Evolutionary conservation across 2,113 vertebrate species (phyloP).

Genomic region (Amblyornis subalaris): DNA sequence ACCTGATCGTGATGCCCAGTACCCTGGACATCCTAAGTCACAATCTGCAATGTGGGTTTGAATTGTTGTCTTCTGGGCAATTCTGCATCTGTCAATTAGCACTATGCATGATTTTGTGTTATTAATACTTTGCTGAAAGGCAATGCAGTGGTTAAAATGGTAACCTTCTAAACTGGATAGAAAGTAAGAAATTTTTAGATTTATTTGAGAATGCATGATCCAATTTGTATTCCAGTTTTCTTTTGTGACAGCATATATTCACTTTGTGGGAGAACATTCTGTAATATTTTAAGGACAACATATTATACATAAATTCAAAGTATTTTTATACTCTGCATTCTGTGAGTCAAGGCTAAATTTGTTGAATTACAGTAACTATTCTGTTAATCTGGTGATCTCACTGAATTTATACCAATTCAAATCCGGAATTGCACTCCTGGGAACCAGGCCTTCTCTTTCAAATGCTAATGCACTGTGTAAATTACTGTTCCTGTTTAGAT

Average conservation of each 20-base stretch:
- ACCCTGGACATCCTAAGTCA: background rate
- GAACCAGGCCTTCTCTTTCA: conserved; percentile 33
- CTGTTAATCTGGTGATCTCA: conserved; percentile 35
- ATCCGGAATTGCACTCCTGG: background rate
- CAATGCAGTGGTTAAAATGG: background rate
- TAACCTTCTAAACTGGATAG: background rate
- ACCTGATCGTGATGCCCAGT: background rate
- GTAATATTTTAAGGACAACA: background rate
- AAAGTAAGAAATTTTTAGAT: background rate
- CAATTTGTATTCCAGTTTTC: background rate
- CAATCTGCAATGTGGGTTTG: background rate
- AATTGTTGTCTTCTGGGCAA: background rate
- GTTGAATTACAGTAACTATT: conserved; percentile 11
- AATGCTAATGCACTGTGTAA: conserved; percentile 36
- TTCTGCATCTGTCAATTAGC: background rate
- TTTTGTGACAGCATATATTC: background rate
- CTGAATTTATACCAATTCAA: conserved; percentile 15
- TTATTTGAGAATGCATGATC: background rate
- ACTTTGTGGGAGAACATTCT: background rate
- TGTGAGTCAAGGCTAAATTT: background rate
- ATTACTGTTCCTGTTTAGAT: conserved; percentile 54
- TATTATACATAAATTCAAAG: background rate
- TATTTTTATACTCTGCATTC: conserved; percentile 4
- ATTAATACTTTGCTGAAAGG: background rate
- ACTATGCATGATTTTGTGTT: background rate